A percentile compares a stretch with the other conserved stretches of the same genome.
Evolutionary conservation across 2,888 invertebrate genomes (phyloP).

Genomic region (Teleogryllus oceanicus): DNA sequence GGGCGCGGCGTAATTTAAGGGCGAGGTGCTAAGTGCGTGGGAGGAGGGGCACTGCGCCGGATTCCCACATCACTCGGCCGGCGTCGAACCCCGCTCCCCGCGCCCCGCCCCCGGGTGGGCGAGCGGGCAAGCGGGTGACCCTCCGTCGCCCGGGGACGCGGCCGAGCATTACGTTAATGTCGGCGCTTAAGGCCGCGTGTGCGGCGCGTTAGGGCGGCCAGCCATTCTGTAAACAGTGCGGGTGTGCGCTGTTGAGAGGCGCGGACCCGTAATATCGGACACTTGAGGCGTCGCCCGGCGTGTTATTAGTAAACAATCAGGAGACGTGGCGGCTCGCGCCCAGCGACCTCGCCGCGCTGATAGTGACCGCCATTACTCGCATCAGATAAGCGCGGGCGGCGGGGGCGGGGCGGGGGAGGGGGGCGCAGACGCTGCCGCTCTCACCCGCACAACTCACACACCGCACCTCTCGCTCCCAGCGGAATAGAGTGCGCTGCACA

Average conservation of each 20-base stretch:
- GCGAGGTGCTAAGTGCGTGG: constrained; percentile 4
- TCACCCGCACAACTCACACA: too few species aligned
- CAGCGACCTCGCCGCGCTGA: not conserved
- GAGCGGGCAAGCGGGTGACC: not conserved
- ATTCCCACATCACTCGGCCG: not conserved
- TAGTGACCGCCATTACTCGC: not conserved
- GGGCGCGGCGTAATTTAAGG: not conserved
- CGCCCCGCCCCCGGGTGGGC: not conserved
- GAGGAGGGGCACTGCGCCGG: not conserved
- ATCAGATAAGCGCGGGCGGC: not conserved
- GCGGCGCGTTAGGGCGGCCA: not conserved
- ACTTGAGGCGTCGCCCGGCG: not conserved
- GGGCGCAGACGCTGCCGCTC: not conserved
- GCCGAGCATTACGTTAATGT: constrained; percentile 5
- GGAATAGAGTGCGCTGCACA: too few species aligned
- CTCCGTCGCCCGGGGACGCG: not conserved
- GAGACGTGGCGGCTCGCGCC: not conserved
- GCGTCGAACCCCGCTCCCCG: not conserved
- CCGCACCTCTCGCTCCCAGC: too few species aligned
- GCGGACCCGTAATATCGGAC: constrained; percentile 10
- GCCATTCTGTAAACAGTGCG: constrained; percentile 18
- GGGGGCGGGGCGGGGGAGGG: not conserved
- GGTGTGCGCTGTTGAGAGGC: constrained; percentile 4
- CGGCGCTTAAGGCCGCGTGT: not conserved
- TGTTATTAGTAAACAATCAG: constrained; percentile 18